Evolutionary conservation across 2,113 vertebrate species (phyloP).

Genomic region (Canis aureus): DNA sequence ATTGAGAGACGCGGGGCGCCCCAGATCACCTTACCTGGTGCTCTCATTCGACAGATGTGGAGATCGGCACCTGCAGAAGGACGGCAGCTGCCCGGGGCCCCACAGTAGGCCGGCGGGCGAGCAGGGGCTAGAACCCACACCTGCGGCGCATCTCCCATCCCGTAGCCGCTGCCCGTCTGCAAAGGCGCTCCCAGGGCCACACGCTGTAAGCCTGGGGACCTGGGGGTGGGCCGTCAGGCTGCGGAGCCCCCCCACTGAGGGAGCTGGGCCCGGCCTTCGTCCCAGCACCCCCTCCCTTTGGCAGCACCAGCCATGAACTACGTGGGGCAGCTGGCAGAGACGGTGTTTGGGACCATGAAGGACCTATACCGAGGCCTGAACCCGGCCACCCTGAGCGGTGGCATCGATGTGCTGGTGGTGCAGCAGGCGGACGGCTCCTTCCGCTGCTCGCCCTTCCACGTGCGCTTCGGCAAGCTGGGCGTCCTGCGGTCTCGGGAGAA

Average conservation of each 20-base stretch:
- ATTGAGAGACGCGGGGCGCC: background rate
- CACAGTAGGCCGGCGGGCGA: background rate
- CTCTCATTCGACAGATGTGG: conserved; percentile 56
- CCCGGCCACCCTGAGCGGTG: conserved; percentile 94
- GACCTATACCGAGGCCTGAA: conserved; percentile 96
- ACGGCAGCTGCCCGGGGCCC: background rate
- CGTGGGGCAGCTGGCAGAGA: conserved; percentile 95
- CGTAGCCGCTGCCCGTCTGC: accelerated
- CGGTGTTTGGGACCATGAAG: conserved; percentile 93
- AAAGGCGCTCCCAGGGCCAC: accelerated
- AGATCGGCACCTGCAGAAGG: background rate
- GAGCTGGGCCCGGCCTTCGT: background rate
- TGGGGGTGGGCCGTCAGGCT: background rate
- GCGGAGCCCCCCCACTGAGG: accelerated
- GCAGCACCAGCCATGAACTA: conserved; percentile 95
- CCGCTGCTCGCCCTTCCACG: conserved; percentile 96
- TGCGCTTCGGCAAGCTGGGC: conserved; percentile 97
- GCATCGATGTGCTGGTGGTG: conserved; percentile 96
- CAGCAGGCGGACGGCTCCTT: conserved; percentile 94
- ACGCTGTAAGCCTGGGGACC: background rate
- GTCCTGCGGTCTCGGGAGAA: conserved; percentile 96
- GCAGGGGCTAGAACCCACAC: background rate
- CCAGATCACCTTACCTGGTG: background rate
- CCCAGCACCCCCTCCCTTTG: conserved; percentile 28
- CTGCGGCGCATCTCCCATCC: background rate